Conservation (phyloP, 2,888 invertebrate species). For the Mesopsocus fuscifrons region DNA sequence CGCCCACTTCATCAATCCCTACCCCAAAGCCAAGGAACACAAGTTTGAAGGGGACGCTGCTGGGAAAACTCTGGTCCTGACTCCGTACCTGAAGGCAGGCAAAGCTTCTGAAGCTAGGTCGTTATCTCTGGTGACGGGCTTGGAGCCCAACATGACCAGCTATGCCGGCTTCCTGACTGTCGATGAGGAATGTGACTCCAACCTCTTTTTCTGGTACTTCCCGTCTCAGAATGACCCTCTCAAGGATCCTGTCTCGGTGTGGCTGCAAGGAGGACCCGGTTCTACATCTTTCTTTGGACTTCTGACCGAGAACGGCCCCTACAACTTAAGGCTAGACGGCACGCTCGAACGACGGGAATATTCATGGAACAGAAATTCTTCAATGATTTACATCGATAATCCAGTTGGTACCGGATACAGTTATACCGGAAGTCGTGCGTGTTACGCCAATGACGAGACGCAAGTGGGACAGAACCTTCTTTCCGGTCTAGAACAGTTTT, state of each 20-base stretch:
- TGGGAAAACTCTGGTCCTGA: background rate
- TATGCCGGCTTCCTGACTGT: slow-evolving; percentile 20
- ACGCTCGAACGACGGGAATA: slow-evolving; percentile 41
- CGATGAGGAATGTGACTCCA: slow-evolving; percentile 1
- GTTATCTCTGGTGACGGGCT: slow-evolving; percentile 1
- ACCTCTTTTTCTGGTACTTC: slow-evolving; percentile 30
- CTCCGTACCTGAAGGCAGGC: background rate
- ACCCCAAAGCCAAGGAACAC: background rate
- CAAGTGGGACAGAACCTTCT: slow-evolving; percentile 65
- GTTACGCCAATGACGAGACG: slow-evolving; percentile 58
- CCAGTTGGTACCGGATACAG: slow-evolving; percentile 87
- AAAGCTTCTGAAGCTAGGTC: background rate
- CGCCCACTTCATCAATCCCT: background rate
- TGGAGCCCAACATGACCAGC: slow-evolving; percentile 20
- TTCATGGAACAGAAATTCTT: slow-evolving; percentile 61
- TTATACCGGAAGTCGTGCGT: slow-evolving; percentile 54
- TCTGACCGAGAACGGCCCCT: background rate
- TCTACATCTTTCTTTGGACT: background rate
- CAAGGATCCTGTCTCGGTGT: slow-evolving; percentile 7
- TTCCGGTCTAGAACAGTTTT: slow-evolving; percentile 57
- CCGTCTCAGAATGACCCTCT: slow-evolving; percentile 20
- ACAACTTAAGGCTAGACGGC: slow-evolving; percentile 22
- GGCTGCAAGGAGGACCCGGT: slow-evolving; percentile 4
- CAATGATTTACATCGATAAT: slow-evolving; percentile 76
- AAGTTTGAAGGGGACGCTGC: background rate